Percentiles rank a stretch among this genome's conserved stretches.
These are phyloP conservation scores for Limanda limanda DNA, from an alignment of 2,113 vertebrate genomes.

Conservation along the genomic window DNA sequence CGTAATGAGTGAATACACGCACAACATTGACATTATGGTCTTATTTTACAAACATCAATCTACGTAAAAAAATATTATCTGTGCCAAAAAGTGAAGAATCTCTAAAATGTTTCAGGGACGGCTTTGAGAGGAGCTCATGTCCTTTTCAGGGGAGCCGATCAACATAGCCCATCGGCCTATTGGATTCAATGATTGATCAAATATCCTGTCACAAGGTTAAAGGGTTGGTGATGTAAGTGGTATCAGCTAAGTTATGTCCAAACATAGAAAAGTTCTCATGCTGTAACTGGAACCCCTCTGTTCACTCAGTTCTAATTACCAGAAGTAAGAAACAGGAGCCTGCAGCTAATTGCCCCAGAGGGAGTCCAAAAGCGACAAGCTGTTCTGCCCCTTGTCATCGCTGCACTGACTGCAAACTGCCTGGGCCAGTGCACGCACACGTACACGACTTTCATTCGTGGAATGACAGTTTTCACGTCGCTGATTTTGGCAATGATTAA, in stretches of 20 bases:
- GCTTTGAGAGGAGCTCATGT: too few species aligned
- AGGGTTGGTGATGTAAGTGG: not conserved
- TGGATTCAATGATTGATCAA: too few species aligned
- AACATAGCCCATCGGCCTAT: too few species aligned
- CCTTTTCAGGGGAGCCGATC: too few species aligned
- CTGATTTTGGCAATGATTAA: conserved; percentile 3
- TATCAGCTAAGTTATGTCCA: not conserved
- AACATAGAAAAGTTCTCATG: not conserved
- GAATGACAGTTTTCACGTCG: not conserved
- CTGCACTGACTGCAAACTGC: conserved; percentile 8
- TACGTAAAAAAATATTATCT: too few species aligned
- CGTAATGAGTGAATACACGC: too few species aligned
- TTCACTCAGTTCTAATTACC: conserved; percentile 14
- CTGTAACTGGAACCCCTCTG: conserved; percentile 7
- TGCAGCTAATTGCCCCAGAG: conserved; percentile 34
- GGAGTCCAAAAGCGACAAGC: conserved; percentile 30
- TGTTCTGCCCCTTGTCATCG: conserved; percentile 38
- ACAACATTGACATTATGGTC: too few species aligned
- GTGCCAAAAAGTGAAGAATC: too few species aligned
- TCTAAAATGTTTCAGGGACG: too few species aligned
- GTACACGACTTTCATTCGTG: not conserved
- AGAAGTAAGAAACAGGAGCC: conserved; percentile 30
- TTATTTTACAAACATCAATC: too few species aligned
- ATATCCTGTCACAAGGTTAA: too few species aligned
- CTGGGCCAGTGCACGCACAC: not conserved